Percentiles rank a stretch among this genome's conserved stretches.
Conservation (phyloP, 2,797 vertebrate genomes). For the Lithobates pipiens region DNA sequence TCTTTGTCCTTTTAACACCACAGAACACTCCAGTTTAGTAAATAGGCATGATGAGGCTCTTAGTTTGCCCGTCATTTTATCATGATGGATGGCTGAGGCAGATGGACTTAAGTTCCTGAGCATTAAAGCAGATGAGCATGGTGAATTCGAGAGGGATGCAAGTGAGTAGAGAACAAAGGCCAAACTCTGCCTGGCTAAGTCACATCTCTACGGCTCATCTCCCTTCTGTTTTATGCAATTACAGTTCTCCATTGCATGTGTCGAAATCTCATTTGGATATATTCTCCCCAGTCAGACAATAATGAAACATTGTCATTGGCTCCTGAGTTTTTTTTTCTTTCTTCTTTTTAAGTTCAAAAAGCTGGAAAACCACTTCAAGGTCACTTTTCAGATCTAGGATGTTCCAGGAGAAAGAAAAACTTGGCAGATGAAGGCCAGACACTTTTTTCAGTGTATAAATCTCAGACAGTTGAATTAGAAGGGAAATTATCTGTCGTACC, state of each 20-base stretch:
- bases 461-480: conserved; percentile 66
- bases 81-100: conserved; percentile 92
- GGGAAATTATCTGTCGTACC: conserved; percentile 37
- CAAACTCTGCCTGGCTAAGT: conserved; percentile 69
- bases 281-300: conserved; percentile 74
- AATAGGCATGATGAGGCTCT: conserved; percentile 84
- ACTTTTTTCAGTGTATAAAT: conserved; percentile 70
- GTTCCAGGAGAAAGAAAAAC: conserved; percentile 69
- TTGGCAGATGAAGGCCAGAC: conserved; percentile 73
- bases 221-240: conserved; percentile 79
- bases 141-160: conserved; percentile 86
- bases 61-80: conserved; percentile 84
- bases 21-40: conserved; percentile 81
- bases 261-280: conserved; percentile 75
- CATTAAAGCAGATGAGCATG: conserved; percentile 87
- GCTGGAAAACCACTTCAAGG: conserved; percentile 82
- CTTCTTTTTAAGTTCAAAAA: conserved; percentile 72
- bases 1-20: conserved; percentile 79
- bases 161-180: conserved; percentile 78
- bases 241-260: conserved; percentile 82
- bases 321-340: conserved; percentile 58
- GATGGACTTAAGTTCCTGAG: conserved; percentile 95
- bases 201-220: conserved; percentile 77
- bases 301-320: conserved; percentile 75
- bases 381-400: conserved; percentile 75